A percentile compares a stretch with the other conserved stretches of the same genome.
Evolutionary conservation across 2,888 invertebrate genomes (phyloP).

Genomic region (Synergus itoensis): DNA sequence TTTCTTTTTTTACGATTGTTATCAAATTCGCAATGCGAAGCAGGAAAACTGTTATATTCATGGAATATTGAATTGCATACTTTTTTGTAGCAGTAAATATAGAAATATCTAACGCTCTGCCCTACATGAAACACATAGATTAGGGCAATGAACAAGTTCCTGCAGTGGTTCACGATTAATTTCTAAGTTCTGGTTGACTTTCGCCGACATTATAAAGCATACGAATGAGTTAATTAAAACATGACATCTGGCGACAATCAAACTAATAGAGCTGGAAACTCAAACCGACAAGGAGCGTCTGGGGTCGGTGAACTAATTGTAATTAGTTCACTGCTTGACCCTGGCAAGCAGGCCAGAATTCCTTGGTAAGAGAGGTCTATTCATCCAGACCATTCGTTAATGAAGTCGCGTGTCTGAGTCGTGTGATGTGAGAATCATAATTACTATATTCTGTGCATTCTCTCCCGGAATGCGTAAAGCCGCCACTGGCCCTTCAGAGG

Average conservation of each 20-base stretch:
- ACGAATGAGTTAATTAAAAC: conserved; percentile 51
- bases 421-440: conserved; percentile 72
- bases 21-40: no score
- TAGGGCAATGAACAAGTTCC: no score
- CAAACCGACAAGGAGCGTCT: conserved; percentile 40
- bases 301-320: conserved; percentile 63
- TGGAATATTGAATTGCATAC: no score
- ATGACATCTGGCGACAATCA: conserved; percentile 47
- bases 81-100: no score
- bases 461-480: conserved; percentile 59
- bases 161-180: no score
- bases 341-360: conserved; percentile 56
- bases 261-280: conserved; percentile 48
- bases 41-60: no score
- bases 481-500: conserved; percentile 54
- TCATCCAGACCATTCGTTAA: conserved; percentile 71
- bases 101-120: no score
- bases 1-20: no score
- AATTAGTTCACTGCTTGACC: conserved; percentile 67
- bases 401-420: conserved; percentile 73
- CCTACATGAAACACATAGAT: no score
- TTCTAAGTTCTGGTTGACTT: background rate
- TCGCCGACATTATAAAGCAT: background rate
- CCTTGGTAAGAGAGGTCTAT: conserved; percentile 59
- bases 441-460: conserved; percentile 72